Percentiles rank a stretch among this genome's conserved stretches.
These are phyloP conservation scores for Acronicta leporina DNA, from an alignment of 2,888 invertebrate species.

Conservation along the genomic window DNA sequence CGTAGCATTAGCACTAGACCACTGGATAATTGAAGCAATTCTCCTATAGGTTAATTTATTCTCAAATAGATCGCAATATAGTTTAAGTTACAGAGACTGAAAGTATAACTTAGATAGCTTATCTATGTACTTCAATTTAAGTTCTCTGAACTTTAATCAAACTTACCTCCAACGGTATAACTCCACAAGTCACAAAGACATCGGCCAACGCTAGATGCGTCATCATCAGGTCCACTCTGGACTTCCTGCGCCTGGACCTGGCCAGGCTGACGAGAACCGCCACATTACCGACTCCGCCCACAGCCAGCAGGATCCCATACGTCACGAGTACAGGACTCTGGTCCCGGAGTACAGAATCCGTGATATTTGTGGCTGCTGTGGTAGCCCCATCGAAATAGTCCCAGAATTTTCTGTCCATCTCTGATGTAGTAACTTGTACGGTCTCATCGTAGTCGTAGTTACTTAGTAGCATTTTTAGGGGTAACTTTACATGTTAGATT, in stretches of 20 bases:
- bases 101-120: no score
- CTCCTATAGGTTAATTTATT: no score
- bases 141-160: no score
- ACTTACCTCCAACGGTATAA: slow-evolving; percentile 92
- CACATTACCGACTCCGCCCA: slow-evolving; percentile 92
- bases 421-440: slow-evolving; percentile 54
- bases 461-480: slow-evolving; percentile 55
- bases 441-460: slow-evolving; percentile 52
- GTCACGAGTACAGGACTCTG: slow-evolving; percentile 87
- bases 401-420: slow-evolving; percentile 74
- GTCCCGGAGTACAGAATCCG: slow-evolving; percentile 63
- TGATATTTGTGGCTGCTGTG: slow-evolving; percentile 47
- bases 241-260: slow-evolving; percentile 90
- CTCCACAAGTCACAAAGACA: slow-evolving; percentile 94
- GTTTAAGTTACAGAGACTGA: no score
- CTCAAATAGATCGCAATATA: no score
- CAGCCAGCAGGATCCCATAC: slow-evolving; percentile 90
- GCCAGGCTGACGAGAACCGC: slow-evolving; percentile 91
- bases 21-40: no score
- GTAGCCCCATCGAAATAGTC: slow-evolving; percentile 74
- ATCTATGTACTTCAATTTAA: no score
- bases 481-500: slow-evolving; percentile 21
- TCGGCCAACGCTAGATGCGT: slow-evolving; percentile 94
- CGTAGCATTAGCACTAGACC: no score
- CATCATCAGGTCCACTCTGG: slow-evolving; percentile 93